Conservation (phyloP, 2,888 invertebrate genomes). For the Ophraella communa region DNA sequence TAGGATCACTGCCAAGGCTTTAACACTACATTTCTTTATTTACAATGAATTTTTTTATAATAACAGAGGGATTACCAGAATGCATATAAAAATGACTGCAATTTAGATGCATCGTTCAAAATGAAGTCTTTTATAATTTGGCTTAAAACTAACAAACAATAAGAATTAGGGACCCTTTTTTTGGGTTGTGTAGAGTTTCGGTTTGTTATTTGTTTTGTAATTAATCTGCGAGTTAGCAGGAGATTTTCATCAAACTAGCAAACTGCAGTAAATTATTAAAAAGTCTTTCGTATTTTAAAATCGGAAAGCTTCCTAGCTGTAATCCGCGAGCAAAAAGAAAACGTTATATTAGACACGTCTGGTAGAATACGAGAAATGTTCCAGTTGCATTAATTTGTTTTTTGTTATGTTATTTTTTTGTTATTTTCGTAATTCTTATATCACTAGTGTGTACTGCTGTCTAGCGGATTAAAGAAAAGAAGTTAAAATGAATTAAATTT, state of each 20-base stretch:
- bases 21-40: no score
- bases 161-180: no score
- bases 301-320: not conserved
- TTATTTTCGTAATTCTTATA: not conserved
- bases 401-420: not conserved
- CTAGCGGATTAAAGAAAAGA: not conserved
- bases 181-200: no score
- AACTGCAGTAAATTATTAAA: not conserved
- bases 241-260: not conserved
- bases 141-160: no score
- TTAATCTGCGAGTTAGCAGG: no score
- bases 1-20: no score
- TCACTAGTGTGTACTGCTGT: not conserved
- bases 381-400: not conserved
- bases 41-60: no score
- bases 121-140: no score
- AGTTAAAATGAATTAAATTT: not conserved
- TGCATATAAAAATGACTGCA: no score
- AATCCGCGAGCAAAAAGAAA: not conserved
- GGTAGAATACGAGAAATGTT: not conserved
- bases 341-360: not conserved
- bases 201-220: no score
- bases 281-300: not conserved
- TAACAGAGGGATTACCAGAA: no score
- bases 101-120: no score